Evolutionary conservation across 2,113 vertebrate species (phyloP), one percentile per base, ranked within the genome.

Genomic region (Melanotaenia duboulayi): DNA sequence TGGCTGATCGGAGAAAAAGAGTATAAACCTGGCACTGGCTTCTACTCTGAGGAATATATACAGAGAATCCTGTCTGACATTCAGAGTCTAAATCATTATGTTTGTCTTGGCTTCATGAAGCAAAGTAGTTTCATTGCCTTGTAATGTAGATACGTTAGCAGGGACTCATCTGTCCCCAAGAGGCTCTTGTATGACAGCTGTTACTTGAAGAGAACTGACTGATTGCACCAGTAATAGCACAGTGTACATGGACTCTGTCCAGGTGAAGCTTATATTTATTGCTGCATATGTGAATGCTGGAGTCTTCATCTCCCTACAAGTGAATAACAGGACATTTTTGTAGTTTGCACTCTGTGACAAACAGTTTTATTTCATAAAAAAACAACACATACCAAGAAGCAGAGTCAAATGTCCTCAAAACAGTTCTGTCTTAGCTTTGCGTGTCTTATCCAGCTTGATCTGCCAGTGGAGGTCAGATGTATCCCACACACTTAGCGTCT

Each of bases 401-500:
- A 44, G 11, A 54, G 25, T 70, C 58, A 78, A 57, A 79, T 65
- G 74, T 73, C 25, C 46, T 75, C 16, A 49, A 51, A 76, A 82
- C 19, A 28, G 39, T 60, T 78, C 68, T 44, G 12, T 59, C 25
- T 65, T 50, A 32, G 19, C 42, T 80, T 22, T n/a, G 42, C 40
- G 68, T 6, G n/a, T 71, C 62, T 76, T 62, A 71, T 78, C 75
- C 79, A 60, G 75, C 71, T 74, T 22, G 61, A 78, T 76, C 76
- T 80, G 54, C 78, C 77, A 61, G 83, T 54, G 51, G 60, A 74
- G 89, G 73, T 90, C 82, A 80, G 52, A 44, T 67, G 17, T 16
- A 70, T 87, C 72, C 83, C 87, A 85, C 81, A 87, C 71, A 80
- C 70, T 73, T 19, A 52, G 71, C 56, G 13, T 80, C 83, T 62